Evolutionary conservation across 2,113 vertebrate species (phyloP), one percentile per base, ranked within the genome.

Genomic region (Apus apus): DNA sequence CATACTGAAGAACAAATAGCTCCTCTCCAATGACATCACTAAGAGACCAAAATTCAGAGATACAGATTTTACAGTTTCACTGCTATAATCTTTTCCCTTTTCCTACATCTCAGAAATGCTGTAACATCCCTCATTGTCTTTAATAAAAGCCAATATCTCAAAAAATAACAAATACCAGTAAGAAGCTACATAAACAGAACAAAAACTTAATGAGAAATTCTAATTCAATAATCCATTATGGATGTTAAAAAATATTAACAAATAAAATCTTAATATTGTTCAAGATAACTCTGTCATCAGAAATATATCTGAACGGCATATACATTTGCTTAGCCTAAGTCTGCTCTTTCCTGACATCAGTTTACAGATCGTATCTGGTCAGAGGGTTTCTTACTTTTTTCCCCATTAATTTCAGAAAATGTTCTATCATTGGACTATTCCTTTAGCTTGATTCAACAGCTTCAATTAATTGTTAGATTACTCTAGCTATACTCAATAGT

Each of bases 381-480:
- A 85, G 67, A 93, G 43, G 40, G 34, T 76, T 92, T 79, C 81
- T 56, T 76, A 87, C 58, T 51, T 90, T 82, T 54, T 65, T 20
- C 14, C 40, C 60, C 60, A 53, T 27, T 93, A 50, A 91, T 82
- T 95, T 95, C 77, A 91, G 74, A 94, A 89, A 87, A 85, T 58
- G 13, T 82, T 76, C 58, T 85, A 32, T 61, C 89, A 71, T 27
- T 75, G 58, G 81, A 62, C 62, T 54, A 62, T 50, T 91, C 56
- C 54, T 94, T 89, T 54, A 84, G 48, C 58, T 89, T 72, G 62
- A 79, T 94, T 93, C 91, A 93, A 91, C 81, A 85, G 62, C 58
- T 46, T 73, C 71, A 83, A 54, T 87, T 93, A 96, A 87, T 38
- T 85, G 66, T 57, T 95, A 86, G 73, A 87, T 75, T 90, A 75